Base-by-base conservation (phyloP, 2,797 vertebrate genomes). In the Poecilia picta region DNA sequence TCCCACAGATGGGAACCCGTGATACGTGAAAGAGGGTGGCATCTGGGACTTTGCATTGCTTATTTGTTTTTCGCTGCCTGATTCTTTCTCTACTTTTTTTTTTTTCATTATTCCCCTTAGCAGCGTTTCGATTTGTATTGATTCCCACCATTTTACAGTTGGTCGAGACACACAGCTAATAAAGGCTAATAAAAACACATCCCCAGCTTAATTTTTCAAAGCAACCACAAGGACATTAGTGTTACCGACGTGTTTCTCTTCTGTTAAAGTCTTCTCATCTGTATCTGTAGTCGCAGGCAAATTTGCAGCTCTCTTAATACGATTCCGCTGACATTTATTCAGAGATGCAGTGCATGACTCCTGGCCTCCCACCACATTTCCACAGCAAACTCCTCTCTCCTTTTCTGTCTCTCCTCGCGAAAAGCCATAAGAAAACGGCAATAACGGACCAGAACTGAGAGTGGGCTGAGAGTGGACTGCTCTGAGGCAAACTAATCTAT, bases 401-500 rank as follows among this genome's bases (percentile, higher is more conserved):
- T 84, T 25, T 85, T 82, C 81, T 81, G 80, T 88, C 85, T 89
- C 80, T 90, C 88, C 83, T 84, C 87, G 83, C 85, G 85, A 83
- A 68, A 85, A 87, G 83, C 86, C 87, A 90, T 92, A 89, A 92
- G 87, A 89, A 88, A 91, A 88, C 81, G 73, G 88, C 89, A 94
- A 91, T 93, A 92, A 93, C 90, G 91, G 84, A 92, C 75, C 88
- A 87, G 83, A 87, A 81, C 76, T 78, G 89, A 88, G 91, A 90
- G 91, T 89, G 90, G 91, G 87, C 84, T 78, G 90, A 88, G 83
- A 92, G 91, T 85, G 87, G 83, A 93, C 92, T 73, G 88, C 92
- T 89, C 86, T 83, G 82, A 90, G 91, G 91, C 89, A 90, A 92
- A 91, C 91, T 93, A 92, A 93, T 92, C 90, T 89, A 91, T 92